phyloP scores from a whole-genome alignment of 2,888 invertebrate species.

The Meta bourneti region DNA sequence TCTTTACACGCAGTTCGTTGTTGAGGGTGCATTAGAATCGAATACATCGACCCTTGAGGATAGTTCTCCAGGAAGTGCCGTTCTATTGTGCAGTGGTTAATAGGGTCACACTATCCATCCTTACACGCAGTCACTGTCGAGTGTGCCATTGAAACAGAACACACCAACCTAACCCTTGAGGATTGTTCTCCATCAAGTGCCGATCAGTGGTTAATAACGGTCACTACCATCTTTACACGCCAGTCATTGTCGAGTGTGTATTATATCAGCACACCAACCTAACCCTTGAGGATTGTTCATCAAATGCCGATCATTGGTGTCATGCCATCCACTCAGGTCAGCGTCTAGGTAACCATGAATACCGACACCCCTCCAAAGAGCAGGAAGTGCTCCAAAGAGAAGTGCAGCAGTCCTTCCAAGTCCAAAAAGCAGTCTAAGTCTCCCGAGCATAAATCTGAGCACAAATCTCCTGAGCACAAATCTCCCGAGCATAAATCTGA shows the following conservation, averaged over 20 bases:
- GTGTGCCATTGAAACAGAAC: background rate
- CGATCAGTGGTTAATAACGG: no score
- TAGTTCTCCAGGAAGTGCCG: no score
- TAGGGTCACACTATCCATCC: no score
- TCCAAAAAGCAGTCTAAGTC: background rate
- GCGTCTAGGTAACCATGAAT: conserved; percentile 15
- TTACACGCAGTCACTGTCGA: background rate
- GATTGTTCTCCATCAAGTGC: no score
- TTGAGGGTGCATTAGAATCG: no score
- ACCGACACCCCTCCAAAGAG: conserved; percentile 25
- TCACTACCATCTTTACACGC: background rate
- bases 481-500: background rate
- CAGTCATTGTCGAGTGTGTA: background rate
- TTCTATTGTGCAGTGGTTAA: no score
- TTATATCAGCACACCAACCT: background rate
- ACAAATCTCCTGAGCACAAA: conserved; percentile 5
- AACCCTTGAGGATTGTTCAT: background rate
- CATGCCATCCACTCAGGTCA: no score
- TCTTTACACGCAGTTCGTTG: no score
- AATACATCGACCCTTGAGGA: no score
- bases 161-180: background rate
- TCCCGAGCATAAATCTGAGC: background rate
- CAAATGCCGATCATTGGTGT: background rate
- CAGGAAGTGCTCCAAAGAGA: conserved; percentile 37
- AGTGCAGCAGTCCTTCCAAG: conserved; percentile 11